A percentile compares a stretch with the other conserved stretches of the same genome.
Evolutionary conservation across 2,797 vertebrate species (phyloP).

Genomic region (Erethizon dorsatum): DNA sequence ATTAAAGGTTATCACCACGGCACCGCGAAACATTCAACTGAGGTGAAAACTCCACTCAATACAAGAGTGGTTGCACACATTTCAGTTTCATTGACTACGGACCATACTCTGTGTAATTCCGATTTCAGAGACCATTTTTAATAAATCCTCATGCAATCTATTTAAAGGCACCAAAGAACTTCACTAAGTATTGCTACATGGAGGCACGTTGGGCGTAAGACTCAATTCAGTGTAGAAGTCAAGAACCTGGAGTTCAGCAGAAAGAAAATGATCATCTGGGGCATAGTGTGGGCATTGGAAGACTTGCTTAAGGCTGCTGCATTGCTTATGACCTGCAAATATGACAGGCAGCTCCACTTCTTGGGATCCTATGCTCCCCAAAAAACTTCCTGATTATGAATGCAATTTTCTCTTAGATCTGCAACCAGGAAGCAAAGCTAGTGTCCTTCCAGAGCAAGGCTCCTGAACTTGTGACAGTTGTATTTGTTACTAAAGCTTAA

Average conservation of each 20-base stretch:
- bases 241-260: background rate
- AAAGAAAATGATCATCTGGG: background rate
- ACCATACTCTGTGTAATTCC: background rate
- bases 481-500: background rate
- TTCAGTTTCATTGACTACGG: background rate
- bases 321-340: background rate
- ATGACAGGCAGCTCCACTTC: background rate
- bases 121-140: background rate
- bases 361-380: background rate
- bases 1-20: background rate
- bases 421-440: background rate
- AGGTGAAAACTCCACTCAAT: background rate
- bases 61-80: no score
- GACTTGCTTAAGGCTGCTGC: background rate
- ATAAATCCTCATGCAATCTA: background rate
- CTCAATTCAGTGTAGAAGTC: background rate
- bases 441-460: background rate
- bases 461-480: background rate
- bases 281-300: background rate
- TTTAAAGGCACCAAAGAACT: background rate
- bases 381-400: background rate
- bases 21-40: background rate
- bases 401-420: background rate
- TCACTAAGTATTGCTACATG: background rate
- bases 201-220: background rate